A percentile compares a stretch with the other conserved stretches of the same genome.
Conservation (phyloP, 2,888 invertebrate species). For the Calameuta idolon region DNA sequence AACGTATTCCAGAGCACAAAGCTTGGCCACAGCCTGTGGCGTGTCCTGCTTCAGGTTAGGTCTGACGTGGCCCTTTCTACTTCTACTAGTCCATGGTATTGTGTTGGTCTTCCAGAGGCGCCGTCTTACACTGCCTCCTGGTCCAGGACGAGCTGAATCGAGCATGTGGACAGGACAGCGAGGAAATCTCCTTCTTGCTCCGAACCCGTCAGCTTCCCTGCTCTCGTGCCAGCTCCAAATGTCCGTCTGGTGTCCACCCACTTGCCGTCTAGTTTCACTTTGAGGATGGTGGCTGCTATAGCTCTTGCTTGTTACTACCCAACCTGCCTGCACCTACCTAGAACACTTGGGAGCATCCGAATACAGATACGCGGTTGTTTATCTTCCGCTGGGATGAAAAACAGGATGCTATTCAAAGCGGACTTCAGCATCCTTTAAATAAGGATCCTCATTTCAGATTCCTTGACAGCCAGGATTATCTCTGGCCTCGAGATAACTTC, state of each 20-base stretch:
- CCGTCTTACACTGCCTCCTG: slow-evolving; percentile 38
- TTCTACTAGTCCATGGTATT: slow-evolving; percentile 51
- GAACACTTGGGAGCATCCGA: neutral
- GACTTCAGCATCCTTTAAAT: neutral
- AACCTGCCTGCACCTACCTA: neutral
- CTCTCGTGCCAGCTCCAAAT: slow-evolving; percentile 46
- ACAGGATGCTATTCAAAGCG: neutral
- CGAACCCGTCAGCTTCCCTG: slow-evolving; percentile 42
- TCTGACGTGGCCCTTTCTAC: slow-evolving; percentile 46
- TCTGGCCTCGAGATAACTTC: neutral
- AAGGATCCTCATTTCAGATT: neutral
- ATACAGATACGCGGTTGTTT: neutral
- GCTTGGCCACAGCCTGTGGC: slow-evolving; percentile 20
- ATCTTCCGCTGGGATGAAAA: neutral
- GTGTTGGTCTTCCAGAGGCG: slow-evolving; percentile 49
- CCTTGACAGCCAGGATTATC: neutral
- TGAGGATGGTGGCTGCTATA: slow-evolving; percentile 18
- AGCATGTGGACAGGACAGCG: slow-evolving; percentile 54
- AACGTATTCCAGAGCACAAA: slow-evolving; percentile 39
- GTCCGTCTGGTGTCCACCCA: slow-evolving; percentile 38
- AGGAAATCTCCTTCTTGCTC: slow-evolving; percentile 54
- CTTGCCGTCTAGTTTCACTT: slow-evolving; percentile 15
- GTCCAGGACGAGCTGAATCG: slow-evolving; percentile 41
- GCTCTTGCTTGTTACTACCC: neutral
- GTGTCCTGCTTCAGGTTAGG: slow-evolving; percentile 32